Conservation (phyloP, 2,797 vertebrate genomes). For the Coranthus polyacanthus region DNA sequence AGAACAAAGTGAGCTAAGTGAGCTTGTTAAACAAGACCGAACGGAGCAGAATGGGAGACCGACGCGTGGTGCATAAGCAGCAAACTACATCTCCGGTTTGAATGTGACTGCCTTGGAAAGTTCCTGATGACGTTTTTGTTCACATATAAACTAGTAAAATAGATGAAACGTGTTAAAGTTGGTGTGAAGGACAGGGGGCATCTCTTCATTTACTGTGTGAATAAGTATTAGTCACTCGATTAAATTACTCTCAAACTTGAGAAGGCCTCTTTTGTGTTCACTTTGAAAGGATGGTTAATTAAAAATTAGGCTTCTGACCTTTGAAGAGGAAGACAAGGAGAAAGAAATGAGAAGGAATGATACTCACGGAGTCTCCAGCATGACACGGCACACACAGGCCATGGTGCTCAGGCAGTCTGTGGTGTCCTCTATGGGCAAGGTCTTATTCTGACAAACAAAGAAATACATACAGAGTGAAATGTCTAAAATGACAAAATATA, state of each 20-base stretch:
- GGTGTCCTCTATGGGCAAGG: conserved; percentile 93
- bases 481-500: background rate
- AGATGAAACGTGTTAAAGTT: conserved; percentile 1
- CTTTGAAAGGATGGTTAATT: conserved; percentile 41
- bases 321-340: background rate
- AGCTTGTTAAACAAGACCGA: too few species aligned
- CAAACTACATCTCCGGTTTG: background rate
- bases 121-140: conserved; percentile 14
- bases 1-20: background rate
- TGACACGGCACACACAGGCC: conserved; percentile 93
- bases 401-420: conserved; percentile 95
- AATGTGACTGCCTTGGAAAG: conserved; percentile 4
- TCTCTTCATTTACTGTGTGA: conserved; percentile 7
- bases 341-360: background rate
- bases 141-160: conserved; percentile 16
- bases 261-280: conserved; percentile 18
- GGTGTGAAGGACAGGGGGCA: conserved; percentile 37
- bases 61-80: too few species aligned
- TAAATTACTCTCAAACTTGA: conserved; percentile 39
- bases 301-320: conserved; percentile 29
- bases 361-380: conserved; percentile 95
- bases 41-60: too few species aligned
- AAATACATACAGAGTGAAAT: background rate
- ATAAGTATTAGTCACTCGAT: background rate
- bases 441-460: conserved; percentile 88